Base-by-base conservation (phyloP, 1,140 invertebrate genomes). In the Rhopalosiphum padi region DNA sequence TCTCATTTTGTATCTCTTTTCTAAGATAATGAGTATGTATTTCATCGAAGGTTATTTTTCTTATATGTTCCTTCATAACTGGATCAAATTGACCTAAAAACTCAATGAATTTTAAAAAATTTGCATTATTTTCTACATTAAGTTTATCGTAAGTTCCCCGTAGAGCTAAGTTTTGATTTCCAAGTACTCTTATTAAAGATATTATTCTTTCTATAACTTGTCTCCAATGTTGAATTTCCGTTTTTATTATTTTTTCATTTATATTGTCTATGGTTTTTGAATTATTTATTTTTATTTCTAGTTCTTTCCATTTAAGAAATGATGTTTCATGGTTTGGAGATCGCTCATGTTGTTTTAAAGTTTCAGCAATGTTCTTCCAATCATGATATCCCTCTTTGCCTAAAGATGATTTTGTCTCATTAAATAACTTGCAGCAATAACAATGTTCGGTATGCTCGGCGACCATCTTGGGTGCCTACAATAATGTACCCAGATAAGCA, bases 1-100 rank as follows among this genome's bases (percentile, higher is more conserved):
- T 94, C 91, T 95, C 94, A 55, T 55, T 90, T 90, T 90, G 37
- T 43, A 46, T 94, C 11, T 48, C 41, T 86, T 46, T 86, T 86
- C 41, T 43, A 46, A 86, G 25, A 46, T 86, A 46, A 86, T 86
- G 85, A 4, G 41, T 46, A 43, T 86, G 85, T 94, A 94, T 94
- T 94, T 94, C 89, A 77, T 82, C 41, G 51, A 94, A 93, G 82
- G 55, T 55, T 53, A 43, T 90, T 55, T 51, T 90, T 90, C 89
- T 90, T 68, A 90, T 30, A 41, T 94, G 94, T 93, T 94, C 94
- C 22, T 68, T 85, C 93, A 94, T 94, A 85, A 94, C 46, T 93
- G 37, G 51, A 60, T 94, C 90, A 91, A 94, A 94, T 93, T 94
- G 35, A 48, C 85, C 51, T 77, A 94, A 91, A 53, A 87, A 55